Base-by-base conservation (phyloP, 2,888 invertebrate genomes). In the Aquatica leii region DNA sequence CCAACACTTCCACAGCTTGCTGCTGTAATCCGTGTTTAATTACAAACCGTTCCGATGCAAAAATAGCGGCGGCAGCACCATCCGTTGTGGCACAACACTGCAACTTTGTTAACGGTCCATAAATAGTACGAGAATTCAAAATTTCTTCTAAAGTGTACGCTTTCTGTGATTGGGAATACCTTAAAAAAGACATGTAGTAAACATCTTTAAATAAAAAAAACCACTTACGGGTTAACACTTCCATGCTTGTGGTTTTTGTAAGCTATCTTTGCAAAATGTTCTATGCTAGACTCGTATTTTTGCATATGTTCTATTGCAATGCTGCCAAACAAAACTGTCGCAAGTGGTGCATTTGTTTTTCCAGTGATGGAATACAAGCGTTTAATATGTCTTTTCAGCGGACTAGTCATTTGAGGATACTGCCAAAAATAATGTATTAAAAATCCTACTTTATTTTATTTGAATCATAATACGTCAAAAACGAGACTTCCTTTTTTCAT, bases 71-170 rank as follows among this genome's bases (percentile, higher is more conserved):
- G 18, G 95, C 98, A 0, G 96, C 89, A n/a, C 99, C 99, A 82
- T 99, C 98, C 48, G 97, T 98, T 0, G 98, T 99, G 0, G 98
- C 98, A 78, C 98, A 98, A 81, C 99, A 99, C 79, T 98, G 97
- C 9, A 98, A 84, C 79, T 98, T 97, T 1, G 98, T 99, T 49
- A 99, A 84, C 0, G 95, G 94, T 1, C 94, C 96, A 82, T 92
- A 94, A 68, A 99, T 89, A 77, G 87, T 86, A 12, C 94, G 92
- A 0, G 98, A 94, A 9, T 90, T 89, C 78, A 92, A 83, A 61
- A 99, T 93, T 83, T 99, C 91, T 61, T 98, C 93, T 67, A 98
- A 82, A 0, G 91, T 89, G 78, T 98, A 98, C 77, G 94, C 94
- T 68, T 94, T 91, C 76, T 90, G 92, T 78, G 97, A 97, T 80